A percentile compares a stretch with the other conserved stretches of the same genome.
phyloP scores from a whole-genome alignment of 2,113 vertebrate species.

The Ceuthmochares aereus region DNA sequence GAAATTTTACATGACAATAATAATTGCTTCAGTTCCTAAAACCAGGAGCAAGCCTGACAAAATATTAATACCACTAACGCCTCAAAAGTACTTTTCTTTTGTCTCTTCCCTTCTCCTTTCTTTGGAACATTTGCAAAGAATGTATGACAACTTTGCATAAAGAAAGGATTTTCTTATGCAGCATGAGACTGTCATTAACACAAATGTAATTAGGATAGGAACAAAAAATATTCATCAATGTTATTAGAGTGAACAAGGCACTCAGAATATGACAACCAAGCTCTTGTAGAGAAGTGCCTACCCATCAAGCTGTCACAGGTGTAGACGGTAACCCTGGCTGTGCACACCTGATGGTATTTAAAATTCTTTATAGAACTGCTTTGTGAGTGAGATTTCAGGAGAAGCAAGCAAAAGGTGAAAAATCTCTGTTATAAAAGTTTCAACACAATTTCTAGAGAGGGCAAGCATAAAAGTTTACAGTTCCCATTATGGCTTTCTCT shows the following conservation, averaged over 20 bases:
- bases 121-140: neutral
- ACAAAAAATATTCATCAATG: neutral
- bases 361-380: constrained; percentile 45
- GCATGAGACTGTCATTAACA: neutral
- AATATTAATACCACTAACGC: neutral
- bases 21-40: constrained; percentile 7
- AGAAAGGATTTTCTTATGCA: neutral
- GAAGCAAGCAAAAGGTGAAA: constrained; percentile 41
- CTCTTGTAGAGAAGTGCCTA: neutral
- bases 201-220: neutral
- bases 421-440: constrained; percentile 60
- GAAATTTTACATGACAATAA: neutral
- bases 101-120: neutral
- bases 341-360: neutral
- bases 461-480: constrained; percentile 57
- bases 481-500: constrained; percentile 54
- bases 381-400: constrained; percentile 44
- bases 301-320: neutral
- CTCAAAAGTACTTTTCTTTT: neutral
- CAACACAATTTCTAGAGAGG: constrained; percentile 45
- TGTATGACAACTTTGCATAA: neutral
- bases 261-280: constrained; percentile 1
- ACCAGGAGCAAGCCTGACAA: neutral
- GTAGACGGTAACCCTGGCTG: neutral
- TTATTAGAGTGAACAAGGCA: neutral